Evolutionary conservation across 1,140 invertebrate genomes (phyloP), one percentile per base, ranked within the genome.

Genomic region (Drosophila kepulauana): DNA sequence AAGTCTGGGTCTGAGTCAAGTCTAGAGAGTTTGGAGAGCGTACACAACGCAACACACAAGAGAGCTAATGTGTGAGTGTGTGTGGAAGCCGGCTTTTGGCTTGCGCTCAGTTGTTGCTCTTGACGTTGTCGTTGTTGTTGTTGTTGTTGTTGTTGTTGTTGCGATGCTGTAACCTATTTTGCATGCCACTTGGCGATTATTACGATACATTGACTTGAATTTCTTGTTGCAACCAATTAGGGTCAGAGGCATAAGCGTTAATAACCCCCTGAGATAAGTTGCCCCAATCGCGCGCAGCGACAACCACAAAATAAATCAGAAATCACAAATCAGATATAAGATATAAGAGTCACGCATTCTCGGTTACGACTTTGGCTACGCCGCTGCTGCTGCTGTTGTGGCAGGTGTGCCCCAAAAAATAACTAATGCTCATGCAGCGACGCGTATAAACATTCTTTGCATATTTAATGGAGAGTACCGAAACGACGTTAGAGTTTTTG

Each of bases 101-200:
- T 11, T 13, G n/a, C 57, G 30, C 61, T 69, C 75, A 69, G 62
- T 66, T 72, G 67, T 57, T 57, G 11, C 11, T 66, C 33, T 7
- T 33, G 5, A 8, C 7, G 33, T 10, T 10, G 35, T 8, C 8
- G 35, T 16, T 5, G 56, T 46, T 30, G 38, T 7, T 25, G 11
- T 15, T 57, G 65, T 63, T 16, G 45, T 28, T 59, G 30, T 35
- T 59, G 54, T 46, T 45, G 20, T 57, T 57, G 11, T 5, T 66
- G 63, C 66, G 85, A 89, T 89, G 85, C 86, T 89, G 85, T 89
- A 90, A 89, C 85, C 85, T 89, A 89, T 89, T 89, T 89, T 81
- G 86, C 86, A 89, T 89, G 85, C 61, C 48, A 76, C 66, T 69
- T 77, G 61, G 58, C 57, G 59, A 76, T 75, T 81, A 85, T 81